Base-by-base conservation (phyloP, 2,797 vertebrate species). In the Hyperoplus immaculatus region DNA sequence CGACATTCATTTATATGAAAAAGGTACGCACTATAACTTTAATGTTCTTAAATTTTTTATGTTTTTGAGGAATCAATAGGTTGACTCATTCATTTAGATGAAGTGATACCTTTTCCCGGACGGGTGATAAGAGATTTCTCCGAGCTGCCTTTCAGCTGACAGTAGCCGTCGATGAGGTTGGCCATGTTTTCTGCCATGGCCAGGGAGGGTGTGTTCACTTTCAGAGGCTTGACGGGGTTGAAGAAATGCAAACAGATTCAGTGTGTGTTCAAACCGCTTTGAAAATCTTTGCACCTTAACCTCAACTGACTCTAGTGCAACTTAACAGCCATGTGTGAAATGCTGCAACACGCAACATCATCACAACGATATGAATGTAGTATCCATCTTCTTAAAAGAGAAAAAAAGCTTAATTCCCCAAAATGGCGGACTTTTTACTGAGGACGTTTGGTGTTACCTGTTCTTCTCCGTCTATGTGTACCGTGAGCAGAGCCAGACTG, bases 131-230 rank as follows among this genome's bases (percentile, higher is more conserved):
- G 95, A 0, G 96, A 97, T 0, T 67, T 89, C 11, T 95, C 92
- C 0, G 88, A 77, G 1, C 80, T 82, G 3, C 73, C 82, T 53
- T 96, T 92, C 53, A 99, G 89, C 15, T 97, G 94, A 82, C 97
- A 98, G 92, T 97, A 97, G 4, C 98, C 98, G 0, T 99, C 97
- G 0, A 99, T 97, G 69, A 99, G 93, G 90, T 99, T 96, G 0
- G 96, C 97, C 97, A 99, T 98, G 94, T 98, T 99, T 86, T 99
- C 97, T 0, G 97, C 96, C 46, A 96, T 92, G 0, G 97, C 95
- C 84, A 97, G 85, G 4, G 97, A 97, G 0, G 92, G 70, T 0
- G 96, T 97, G 89, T 93, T 97, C 88, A 99, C 96, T 0, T 96
- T 93, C 86, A 99, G 88, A 0, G 97, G 95, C 98, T 29, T 98